Evolutionary conservation across 2,888 invertebrate genomes (phyloP), one percentile per base, ranked within the genome.

Genomic region (Tupiocoris notatus): DNA sequence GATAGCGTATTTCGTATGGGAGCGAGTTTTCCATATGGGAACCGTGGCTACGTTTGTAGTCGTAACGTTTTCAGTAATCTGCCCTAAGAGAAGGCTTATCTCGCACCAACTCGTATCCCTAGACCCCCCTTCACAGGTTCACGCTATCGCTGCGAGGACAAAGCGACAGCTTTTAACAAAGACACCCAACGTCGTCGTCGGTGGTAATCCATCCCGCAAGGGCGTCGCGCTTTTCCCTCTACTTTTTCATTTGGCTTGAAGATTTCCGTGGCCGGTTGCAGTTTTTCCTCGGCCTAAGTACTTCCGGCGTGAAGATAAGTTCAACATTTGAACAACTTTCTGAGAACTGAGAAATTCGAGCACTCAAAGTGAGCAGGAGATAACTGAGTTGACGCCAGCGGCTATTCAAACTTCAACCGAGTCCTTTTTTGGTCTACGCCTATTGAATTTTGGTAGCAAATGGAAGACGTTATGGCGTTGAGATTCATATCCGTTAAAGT

Each of bases 221-320:
- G 39, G n/a, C n/a, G n/a, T n/a, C n/a, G n/a, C n/a, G 63, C 25
- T 25, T 63, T 18, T 39, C 6, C 65, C 25, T 17, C 54, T 20
- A 65, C 65, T 65, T 65, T 65, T 65, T 39, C 65, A 65, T 65
- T 65, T 65, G 64, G 17, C 64, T 24, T 24, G 65, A 65, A 18
- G 65, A 65, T 65, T 65, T 65, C 18, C 65, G 17, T 9, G 12
- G 39, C 12, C 39, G 39, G 39, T 12, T 39, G 39, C 39, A 39
- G 6, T 39, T 39, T 39, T 39, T 12, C 39, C 12, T 3, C 39
- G 3, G 12, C 12, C 6, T 39, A 12, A 39, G 39, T 3, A 39
- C 39, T 39, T 39, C 39, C 39, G 39, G 39, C 39, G 39, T 39
- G 39, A 39, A 39, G 39, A 39, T 39, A 39, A 39, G 6, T 39